Conservation (phyloP, 2,888 invertebrate genomes). For the Oscheius onirici region DNA sequence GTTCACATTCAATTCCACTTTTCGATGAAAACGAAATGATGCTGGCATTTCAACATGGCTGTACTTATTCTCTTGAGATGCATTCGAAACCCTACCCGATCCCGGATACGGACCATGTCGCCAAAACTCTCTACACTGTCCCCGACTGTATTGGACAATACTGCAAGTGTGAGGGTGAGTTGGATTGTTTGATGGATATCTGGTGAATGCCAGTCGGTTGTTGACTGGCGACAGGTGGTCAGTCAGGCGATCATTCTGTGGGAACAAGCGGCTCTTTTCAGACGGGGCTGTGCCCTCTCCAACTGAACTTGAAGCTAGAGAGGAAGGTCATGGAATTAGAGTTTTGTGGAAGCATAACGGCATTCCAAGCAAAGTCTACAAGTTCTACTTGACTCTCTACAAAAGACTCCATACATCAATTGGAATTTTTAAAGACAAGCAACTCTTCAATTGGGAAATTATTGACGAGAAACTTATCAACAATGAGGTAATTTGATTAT, state of each 20-base stretch:
- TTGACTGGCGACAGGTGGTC: conserved; percentile 27
- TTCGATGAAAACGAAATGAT: conserved; percentile 39
- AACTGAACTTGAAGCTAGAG: conserved; percentile 18
- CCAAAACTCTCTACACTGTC: conserved; percentile 45
- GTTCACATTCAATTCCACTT: conserved; percentile 48
- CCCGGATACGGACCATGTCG: conserved; percentile 43
- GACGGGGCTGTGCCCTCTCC: conserved; percentile 37
- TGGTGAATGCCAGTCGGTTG: conserved; percentile 25
- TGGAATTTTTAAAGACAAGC: not conserved
- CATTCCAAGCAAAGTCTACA: conserved; percentile 2
- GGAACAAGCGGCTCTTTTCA: conserved; percentile 30
- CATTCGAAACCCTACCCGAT: conserved; percentile 61
- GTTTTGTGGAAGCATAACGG: conserved; percentile 25
- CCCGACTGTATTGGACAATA: conserved; percentile 57
- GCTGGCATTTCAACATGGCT: conserved; percentile 47
- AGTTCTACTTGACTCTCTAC: conserved; percentile 30
- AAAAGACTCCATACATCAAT: conserved; percentile 1
- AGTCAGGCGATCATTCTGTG: not conserved
- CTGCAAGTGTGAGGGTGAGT: conserved; percentile 49
- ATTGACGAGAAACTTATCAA: not conserved
- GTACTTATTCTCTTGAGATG: conserved; percentile 51
- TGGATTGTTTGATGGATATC: not conserved
- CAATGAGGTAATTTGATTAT: not conserved
- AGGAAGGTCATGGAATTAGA: conserved; percentile 6
- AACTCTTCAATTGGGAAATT: not conserved